Evolutionary conservation across 1,140 invertebrate genomes (phyloP).

Genomic region (Lordiphosa mommai): DNA sequence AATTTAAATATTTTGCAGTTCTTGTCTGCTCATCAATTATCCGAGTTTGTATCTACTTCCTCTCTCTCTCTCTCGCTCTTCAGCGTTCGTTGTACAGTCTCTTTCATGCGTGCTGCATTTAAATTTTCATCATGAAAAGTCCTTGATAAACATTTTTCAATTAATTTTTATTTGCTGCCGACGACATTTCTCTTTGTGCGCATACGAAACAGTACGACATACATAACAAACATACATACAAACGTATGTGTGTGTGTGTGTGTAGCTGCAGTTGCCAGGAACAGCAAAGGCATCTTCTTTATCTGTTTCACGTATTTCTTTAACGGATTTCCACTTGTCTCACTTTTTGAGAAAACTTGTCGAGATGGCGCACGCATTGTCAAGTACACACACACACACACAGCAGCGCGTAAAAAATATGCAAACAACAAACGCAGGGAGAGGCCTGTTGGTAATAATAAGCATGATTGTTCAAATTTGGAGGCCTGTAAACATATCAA

Average conservation of each 20-base stretch:
- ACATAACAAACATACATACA: conserved; percentile 7
- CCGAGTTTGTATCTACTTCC: conserved; percentile 7
- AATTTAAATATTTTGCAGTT: conserved; percentile 30
- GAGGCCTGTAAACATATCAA: conserved; percentile 8
- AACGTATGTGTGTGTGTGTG: conserved; percentile 7
- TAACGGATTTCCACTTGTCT: conserved; percentile 75
- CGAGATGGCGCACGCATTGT: conserved; percentile 62
- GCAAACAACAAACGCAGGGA: conserved; percentile 6
- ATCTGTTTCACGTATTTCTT: conserved; percentile 71
- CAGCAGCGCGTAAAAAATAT: conserved; percentile 34
- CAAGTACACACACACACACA: conserved; percentile 35
- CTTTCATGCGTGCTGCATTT: conserved; percentile 16
- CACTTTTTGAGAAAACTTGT: conserved; percentile 69
- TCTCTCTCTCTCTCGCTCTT: not conserved
- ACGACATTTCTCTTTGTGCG: conserved; percentile 63
- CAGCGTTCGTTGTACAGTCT: not conserved
- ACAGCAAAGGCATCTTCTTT: conserved; percentile 43
- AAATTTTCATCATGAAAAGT: conserved; percentile 51
- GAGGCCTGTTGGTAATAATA: not conserved
- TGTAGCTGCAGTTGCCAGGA: conserved; percentile 19
- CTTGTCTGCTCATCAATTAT: conserved; percentile 35
- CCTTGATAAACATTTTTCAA: conserved; percentile 78
- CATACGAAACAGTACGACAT: not conserved
- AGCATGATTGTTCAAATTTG: conserved; percentile 1
- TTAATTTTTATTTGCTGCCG: conserved; percentile 74